A percentile compares a stretch with the other conserved stretches of the same genome.
These are phyloP conservation scores for Cataglyphis hispanica DNA, from an alignment of 1,140 invertebrate species.

Conservation along the genomic window DNA sequence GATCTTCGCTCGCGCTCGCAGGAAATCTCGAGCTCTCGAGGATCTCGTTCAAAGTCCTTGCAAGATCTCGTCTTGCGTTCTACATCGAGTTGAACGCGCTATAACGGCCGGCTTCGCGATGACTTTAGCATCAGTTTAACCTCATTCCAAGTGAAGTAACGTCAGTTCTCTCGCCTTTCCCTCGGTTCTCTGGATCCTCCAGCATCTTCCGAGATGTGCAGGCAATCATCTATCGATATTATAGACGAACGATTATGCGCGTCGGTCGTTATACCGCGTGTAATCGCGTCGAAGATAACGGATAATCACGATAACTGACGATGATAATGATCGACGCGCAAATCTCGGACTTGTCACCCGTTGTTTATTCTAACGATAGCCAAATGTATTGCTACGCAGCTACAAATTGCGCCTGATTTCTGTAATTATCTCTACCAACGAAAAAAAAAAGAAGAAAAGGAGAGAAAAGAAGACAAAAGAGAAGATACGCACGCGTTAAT, in stretches of 20 bases:
- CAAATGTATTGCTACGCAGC: background rate
- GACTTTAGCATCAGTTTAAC: constrained; percentile 81
- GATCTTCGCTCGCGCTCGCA: constrained; percentile 52
- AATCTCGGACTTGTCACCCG: constrained; percentile 15
- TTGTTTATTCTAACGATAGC: constrained; percentile 22
- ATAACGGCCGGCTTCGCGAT: constrained; percentile 63
- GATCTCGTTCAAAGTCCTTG: constrained; percentile 40
- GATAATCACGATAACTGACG: constrained; percentile 16
- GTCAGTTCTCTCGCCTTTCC: constrained; percentile 83
- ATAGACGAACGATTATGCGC: constrained; percentile 61
- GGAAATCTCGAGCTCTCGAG: constrained; percentile 57
- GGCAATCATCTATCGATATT: constrained; percentile 78
- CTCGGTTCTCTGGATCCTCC: constrained; percentile 80
- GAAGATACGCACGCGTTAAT: background rate
- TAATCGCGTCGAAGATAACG: constrained; percentile 36
- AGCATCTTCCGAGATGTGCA: constrained; percentile 81
- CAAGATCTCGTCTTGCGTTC: constrained; percentile 55
- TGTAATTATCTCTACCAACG: constrained; percentile 30
- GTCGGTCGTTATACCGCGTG: constrained; percentile 11
- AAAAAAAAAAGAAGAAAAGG: background rate
- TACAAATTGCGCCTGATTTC: constrained; percentile 40
- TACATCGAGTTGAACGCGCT: constrained; percentile 27
- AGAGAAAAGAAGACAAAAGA: no score
- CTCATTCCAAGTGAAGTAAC: constrained; percentile 82
- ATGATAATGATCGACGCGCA: constrained; percentile 18